phyloP scores from a whole-genome alignment of 2,797 vertebrate species.

The Pagetopsis macropterus region DNA sequence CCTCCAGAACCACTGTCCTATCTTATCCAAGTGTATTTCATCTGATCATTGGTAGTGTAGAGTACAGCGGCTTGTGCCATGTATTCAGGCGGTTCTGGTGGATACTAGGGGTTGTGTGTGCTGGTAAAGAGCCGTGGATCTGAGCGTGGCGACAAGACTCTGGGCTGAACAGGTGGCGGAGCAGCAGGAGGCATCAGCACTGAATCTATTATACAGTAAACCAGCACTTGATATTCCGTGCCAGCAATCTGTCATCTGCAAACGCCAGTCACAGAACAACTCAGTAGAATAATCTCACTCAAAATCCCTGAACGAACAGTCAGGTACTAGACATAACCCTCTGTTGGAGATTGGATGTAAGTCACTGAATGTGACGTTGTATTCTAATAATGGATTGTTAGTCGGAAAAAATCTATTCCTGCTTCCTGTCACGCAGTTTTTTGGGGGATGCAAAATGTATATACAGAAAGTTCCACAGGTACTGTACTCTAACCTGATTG shows the following conservation, averaged over 20 bases:
- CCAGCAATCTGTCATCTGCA: slow-evolving; percentile 63
- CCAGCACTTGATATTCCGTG: slow-evolving; percentile 75
- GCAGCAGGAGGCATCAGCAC: slow-evolving; percentile 79
- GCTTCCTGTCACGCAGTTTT: slow-evolving; percentile 4
- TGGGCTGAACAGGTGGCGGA: slow-evolving; percentile 80
- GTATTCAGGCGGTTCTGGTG: slow-evolving; percentile 41
- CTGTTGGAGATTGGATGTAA: background rate
- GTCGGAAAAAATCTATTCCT: background rate
- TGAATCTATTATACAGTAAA: slow-evolving; percentile 80
- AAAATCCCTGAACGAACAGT: slow-evolving; percentile 15
- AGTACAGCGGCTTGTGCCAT: background rate
- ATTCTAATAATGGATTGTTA: slow-evolving; percentile 2
- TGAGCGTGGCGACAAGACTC: slow-evolving; percentile 40
- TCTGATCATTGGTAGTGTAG: background rate
- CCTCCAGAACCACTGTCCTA: slow-evolving; percentile 5
- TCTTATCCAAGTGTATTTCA: slow-evolving; percentile 12
- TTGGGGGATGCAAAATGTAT: background rate
- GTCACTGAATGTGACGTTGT: slow-evolving; percentile 7
- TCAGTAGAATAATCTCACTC: slow-evolving; percentile 27
- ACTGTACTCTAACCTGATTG: too few species aligned
- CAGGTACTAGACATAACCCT: slow-evolving; percentile 17
- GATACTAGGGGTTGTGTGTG: slow-evolving; percentile 41
- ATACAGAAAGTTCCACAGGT: too few species aligned
- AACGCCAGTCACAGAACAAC: slow-evolving; percentile 9
- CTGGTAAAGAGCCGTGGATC: slow-evolving; percentile 64